These are phyloP conservation scores for Brachypodius melanocephalos DNA, from an alignment of 2,113 vertebrate genomes.

Conservation along the genomic window DNA sequence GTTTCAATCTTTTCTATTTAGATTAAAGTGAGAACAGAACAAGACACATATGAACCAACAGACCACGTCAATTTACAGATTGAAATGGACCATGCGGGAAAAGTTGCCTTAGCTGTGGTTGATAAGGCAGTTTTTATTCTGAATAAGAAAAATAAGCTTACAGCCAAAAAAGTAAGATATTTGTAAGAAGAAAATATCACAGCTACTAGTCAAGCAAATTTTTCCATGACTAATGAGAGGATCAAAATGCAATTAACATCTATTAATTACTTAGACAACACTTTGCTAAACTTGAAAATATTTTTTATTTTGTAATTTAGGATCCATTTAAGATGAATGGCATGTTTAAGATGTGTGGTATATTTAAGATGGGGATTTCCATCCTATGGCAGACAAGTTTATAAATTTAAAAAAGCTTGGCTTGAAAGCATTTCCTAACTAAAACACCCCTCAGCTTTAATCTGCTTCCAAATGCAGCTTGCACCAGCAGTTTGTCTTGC, in stretches of 20 bases:
- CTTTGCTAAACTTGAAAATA: neutral
- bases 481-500: neutral
- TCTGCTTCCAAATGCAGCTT: neutral
- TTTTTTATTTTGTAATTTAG: neutral
- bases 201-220: neutral
- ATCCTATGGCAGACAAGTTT: neutral
- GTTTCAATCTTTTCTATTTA: constrained; percentile 5
- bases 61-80: neutral
- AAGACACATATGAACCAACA: neutral
- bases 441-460: neutral
- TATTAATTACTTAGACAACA: neutral
- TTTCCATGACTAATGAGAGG: neutral
- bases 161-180: constrained; percentile 73
- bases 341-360: neutral
- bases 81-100: constrained; percentile 17
- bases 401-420: neutral
- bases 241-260: neutral
- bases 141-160: constrained; percentile 77
- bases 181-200: neutral
- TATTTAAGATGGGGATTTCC: neutral
- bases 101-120: constrained; percentile 77
- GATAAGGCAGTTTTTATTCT: constrained; percentile 81
- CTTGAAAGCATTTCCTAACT: neutral
- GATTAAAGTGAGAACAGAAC: constrained; percentile 49
- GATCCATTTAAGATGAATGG: neutral